Base-by-base conservation (phyloP, 1,140 invertebrate species). In the Cydia fagiglandana region DNA sequence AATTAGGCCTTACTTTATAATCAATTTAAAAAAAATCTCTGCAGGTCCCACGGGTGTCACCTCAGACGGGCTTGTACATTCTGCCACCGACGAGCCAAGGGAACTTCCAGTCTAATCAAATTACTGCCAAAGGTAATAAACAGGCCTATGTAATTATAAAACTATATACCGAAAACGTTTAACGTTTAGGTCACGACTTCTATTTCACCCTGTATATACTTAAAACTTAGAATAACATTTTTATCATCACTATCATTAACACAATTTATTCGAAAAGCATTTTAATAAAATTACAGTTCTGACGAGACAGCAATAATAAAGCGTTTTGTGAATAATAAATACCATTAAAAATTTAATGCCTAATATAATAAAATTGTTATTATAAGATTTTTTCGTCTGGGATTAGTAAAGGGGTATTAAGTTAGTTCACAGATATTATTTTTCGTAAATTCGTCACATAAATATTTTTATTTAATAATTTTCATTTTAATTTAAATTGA, bases 1-100 rank as follows among this genome's bases (percentile, higher is more conserved):
- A n/a, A n/a, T n/a, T n/a, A 24, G 24, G 24, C 24, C 24, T 24
- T 24, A 24, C 24, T 24, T 24, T 24, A 24, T 24, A 24, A 24
- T 24, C n/a, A n/a, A n/a, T n/a, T n/a, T n/a, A n/a, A 24, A 24
- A 24, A 24, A 24, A 24, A 24, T 24, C 1, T 75, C n/a, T 56
- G 9, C 64, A 91, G 90, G 88, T 90, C 79, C 87, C 90, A 78
- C 89, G 88, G 79, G 50, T 84, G 28, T 84, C 85, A 9, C 83
- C 85, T 2, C 85, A 84, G 30, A 76, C 82, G 9, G 78, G 83
- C 7, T 78, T 88, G 2, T 90, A 91, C 61, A 86, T 89, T 34
- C 79, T 88, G 64, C 86, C 86, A 53, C 87, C 86, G 76, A 83
- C 83, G 79, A 89, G 83, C 74, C 88, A 87, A 77, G 85, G 83